These are phyloP conservation scores for Cynodonichthys magdalenae DNA, from an alignment of 2,797 vertebrate species.

Conservation along the genomic window DNA sequence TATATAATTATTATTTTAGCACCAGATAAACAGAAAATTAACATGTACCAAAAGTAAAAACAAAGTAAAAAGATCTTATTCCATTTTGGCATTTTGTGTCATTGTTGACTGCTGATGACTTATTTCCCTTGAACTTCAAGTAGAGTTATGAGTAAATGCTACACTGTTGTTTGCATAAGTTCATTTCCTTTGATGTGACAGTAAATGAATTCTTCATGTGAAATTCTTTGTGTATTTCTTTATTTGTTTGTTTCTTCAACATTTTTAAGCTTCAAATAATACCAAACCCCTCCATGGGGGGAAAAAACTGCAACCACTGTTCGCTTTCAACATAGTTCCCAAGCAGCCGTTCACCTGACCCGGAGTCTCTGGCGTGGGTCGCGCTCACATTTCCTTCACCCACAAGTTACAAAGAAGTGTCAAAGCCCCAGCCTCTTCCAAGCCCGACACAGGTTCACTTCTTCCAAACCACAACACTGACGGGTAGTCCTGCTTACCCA, in stretches of 20 bases:
- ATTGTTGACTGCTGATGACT: slow-evolving; percentile 13
- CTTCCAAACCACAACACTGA: slow-evolving; percentile 77
- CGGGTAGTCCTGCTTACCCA: slow-evolving; percentile 66
- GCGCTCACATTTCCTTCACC: slow-evolving; percentile 60
- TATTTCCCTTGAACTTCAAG: slow-evolving; percentile 15
- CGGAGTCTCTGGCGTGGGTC: slow-evolving; percentile 36
- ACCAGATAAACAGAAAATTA: neutral
- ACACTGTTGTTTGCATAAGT: slow-evolving; percentile 1
- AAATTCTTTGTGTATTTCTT: neutral
- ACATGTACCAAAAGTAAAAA: neutral
- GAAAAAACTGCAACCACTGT: too few relatives aligned
- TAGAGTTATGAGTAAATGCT: slow-evolving; percentile 23
- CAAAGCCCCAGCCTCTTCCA: slow-evolving; percentile 36
- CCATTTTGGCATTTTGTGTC: slow-evolving; percentile 3
- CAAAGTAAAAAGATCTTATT: neutral
- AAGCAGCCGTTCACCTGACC: slow-evolving; percentile 40
- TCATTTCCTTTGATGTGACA: slow-evolving; percentile 20
- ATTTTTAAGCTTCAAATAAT: slow-evolving; percentile 7
- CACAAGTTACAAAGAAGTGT: slow-evolving; percentile 77
- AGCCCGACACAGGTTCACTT: slow-evolving; percentile 48
- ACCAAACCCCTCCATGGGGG: too few relatives aligned
- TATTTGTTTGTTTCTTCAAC: neutral
- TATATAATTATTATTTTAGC: too few relatives aligned
- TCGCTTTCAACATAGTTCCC: slow-evolving; percentile 51
- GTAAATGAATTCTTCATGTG: slow-evolving; percentile 10